These are phyloP conservation scores for Synodontis membranacea DNA, from an alignment of 2,113 vertebrate species.

Conservation along the genomic window DNA sequence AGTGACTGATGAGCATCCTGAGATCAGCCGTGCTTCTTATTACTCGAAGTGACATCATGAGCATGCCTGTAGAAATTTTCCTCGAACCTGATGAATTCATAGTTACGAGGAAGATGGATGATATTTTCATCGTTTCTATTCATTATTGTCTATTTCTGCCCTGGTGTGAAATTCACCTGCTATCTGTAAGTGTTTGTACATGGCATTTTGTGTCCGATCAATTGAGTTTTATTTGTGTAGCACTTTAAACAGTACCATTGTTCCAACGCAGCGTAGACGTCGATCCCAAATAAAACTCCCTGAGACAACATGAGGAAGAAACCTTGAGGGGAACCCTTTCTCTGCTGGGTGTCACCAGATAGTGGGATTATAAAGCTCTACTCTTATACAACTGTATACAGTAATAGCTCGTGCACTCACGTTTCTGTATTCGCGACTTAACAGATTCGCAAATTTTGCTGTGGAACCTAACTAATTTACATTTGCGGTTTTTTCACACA, in stretches of 20 bases:
- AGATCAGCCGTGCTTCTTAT: slow-evolving; percentile 23
- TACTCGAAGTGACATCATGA: slow-evolving; percentile 25
- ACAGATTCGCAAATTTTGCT: no score
- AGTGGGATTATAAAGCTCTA: not conserved
- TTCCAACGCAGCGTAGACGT: not conserved
- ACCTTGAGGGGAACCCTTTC: not conserved
- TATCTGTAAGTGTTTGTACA: no score
- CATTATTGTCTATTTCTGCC: not conserved
- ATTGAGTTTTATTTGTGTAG: not conserved
- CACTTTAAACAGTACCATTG: not conserved
- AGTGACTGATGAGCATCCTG: slow-evolving; percentile 22
- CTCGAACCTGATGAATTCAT: not conserved
- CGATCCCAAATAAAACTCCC: not conserved
- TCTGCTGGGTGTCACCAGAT: not conserved
- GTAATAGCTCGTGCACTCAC: no score
- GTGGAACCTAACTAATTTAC: no score
- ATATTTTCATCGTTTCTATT: not conserved
- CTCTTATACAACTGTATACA: not conserved
- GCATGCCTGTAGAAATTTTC: slow-evolving; percentile 20
- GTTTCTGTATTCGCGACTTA: no score
- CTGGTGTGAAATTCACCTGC: not conserved
- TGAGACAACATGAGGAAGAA: not conserved
- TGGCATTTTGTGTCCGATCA: not conserved
- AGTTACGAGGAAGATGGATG: not conserved
- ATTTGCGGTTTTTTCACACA: no score